Conservation (phyloP, 1,140 invertebrate genomes). For the Drosophila setifemur region DNA sequence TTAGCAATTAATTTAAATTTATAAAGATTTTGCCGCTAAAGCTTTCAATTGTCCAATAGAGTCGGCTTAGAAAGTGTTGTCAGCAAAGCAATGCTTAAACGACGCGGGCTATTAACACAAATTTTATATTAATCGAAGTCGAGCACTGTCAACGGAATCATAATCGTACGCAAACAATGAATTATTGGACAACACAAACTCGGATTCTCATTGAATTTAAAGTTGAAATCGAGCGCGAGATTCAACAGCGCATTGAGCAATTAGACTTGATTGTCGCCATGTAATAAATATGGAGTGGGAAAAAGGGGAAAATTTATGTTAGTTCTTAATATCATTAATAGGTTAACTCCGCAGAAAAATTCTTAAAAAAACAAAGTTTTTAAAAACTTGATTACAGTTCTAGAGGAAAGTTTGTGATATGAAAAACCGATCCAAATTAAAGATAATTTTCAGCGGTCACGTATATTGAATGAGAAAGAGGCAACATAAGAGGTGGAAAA, state of each 20-base stretch:
- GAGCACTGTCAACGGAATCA: conserved; percentile 43
- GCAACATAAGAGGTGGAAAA: no score
- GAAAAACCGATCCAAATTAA: no score
- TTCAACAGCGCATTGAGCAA: conserved; percentile 50
- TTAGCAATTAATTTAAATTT: conserved; percentile 67
- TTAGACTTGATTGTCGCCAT: conserved; percentile 55
- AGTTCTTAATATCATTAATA: no score
- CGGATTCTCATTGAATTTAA: conserved; percentile 11
- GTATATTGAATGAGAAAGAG: no score
- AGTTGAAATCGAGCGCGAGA: conserved; percentile 22
- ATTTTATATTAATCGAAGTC: conserved; percentile 70
- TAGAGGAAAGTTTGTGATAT: no score
- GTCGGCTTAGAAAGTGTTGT: conserved; percentile 60
- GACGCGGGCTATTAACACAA: conserved; percentile 70
- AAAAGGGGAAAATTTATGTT: conserved; percentile 45
- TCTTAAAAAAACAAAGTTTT: no score
- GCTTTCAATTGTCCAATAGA: conserved; percentile 31
- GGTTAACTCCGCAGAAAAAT: no score
- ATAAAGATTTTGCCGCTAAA: conserved; percentile 19
- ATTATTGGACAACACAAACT: conserved; percentile 2
- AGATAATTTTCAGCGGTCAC: no score
- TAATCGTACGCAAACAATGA: conserved; percentile 34
- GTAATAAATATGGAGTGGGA: conserved; percentile 18
- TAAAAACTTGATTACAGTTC: no score
- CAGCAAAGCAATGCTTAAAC: conserved; percentile 14